phyloP scores from a whole-genome alignment of 2,888 invertebrate species.

The Mimumesa dahlbomi region DNA sequence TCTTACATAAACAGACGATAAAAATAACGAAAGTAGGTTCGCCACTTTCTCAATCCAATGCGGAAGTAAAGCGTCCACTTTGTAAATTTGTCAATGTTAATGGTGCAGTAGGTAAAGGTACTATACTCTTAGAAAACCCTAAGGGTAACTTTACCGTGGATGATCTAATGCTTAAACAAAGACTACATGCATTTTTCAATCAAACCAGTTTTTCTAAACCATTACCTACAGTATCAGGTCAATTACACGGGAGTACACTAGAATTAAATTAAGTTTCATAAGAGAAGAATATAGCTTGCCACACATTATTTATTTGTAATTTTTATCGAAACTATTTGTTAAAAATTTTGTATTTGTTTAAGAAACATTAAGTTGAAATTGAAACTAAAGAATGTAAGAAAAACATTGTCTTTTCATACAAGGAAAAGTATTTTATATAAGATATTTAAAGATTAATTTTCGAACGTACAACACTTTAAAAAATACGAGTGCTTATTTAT shows the following conservation, averaged over 20 bases:
- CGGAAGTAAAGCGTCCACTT: slow-evolving; percentile 78
- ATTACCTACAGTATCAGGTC: slow-evolving; percentile 31
- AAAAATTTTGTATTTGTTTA: not conserved
- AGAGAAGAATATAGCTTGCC: slow-evolving; percentile 13
- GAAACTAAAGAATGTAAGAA: not conserved
- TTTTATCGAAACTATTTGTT: slow-evolving; percentile 11
- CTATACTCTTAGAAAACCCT: slow-evolving; percentile 87
- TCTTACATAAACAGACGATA: slow-evolving; percentile 68
- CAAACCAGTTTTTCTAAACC: slow-evolving; percentile 27
- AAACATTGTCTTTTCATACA: slow-evolving; percentile 7
- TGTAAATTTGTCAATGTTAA: slow-evolving; percentile 85
- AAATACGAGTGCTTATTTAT: slow-evolving; percentile 31
- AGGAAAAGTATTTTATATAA: slow-evolving; percentile 3
- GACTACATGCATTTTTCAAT: slow-evolving; percentile 40
- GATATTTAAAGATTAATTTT: not conserved
- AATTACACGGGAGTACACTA: slow-evolving; percentile 51
- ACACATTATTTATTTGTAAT: slow-evolving; percentile 45
- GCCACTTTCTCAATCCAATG: slow-evolving; percentile 57
- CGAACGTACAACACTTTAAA: slow-evolving; percentile 2
- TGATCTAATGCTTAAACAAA: slow-evolving; percentile 41
- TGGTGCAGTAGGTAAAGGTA: slow-evolving; percentile 81
- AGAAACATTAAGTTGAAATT: slow-evolving; percentile 1
- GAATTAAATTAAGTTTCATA: slow-evolving; percentile 39
- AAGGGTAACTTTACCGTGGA: slow-evolving; percentile 76
- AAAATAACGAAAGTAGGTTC: slow-evolving; percentile 72